phyloP scores from a whole-genome alignment of 2,797 vertebrate species.

The Xerus rutilus region DNA sequence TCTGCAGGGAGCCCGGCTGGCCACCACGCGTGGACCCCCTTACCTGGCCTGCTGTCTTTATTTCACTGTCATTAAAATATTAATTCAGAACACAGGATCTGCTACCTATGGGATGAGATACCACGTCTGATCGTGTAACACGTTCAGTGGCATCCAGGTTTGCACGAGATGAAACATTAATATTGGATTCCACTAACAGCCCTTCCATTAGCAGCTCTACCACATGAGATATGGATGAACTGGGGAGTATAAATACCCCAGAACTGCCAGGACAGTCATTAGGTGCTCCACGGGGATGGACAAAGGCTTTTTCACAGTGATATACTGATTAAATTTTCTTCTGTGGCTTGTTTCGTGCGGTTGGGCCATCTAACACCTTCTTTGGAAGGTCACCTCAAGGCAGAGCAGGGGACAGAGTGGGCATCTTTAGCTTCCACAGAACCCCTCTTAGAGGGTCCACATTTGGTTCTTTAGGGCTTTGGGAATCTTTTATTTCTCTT shows the following conservation, averaged over 20 bases:
- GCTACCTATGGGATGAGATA: conserved; percentile 88
- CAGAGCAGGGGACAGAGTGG: conserved; percentile 70
- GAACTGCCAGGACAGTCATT: conserved; percentile 89
- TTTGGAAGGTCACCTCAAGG: conserved; percentile 86
- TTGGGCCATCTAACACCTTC: conserved; percentile 82
- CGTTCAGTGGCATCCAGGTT: conserved; percentile 87
- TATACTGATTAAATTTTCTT: conserved; percentile 89
- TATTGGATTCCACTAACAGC: conserved; percentile 89
- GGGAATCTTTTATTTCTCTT: conserved; percentile 39
- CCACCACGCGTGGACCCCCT: conserved; percentile 76
- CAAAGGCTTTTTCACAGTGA: conserved; percentile 87
- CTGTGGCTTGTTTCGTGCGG: conserved; percentile 86
- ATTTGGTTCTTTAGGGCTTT: conserved; percentile 60
- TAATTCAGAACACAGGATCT: conserved; percentile 85
- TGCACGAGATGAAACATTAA: conserved; percentile 86
- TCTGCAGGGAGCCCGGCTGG: conserved; percentile 82
- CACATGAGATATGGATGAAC: conserved; percentile 87
- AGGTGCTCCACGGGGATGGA: conserved; percentile 88
- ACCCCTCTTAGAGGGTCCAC: conserved; percentile 50
- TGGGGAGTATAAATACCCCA: conserved; percentile 86
- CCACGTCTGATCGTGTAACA: conserved; percentile 86
- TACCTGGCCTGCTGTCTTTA: conserved; percentile 85
- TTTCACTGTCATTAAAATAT: conserved; percentile 88
- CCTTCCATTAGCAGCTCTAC: conserved; percentile 88
- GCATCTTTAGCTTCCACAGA: conserved; percentile 72